Base-by-base conservation (phyloP, 2,888 invertebrate genomes). In the Eupeodes luniger region DNA sequence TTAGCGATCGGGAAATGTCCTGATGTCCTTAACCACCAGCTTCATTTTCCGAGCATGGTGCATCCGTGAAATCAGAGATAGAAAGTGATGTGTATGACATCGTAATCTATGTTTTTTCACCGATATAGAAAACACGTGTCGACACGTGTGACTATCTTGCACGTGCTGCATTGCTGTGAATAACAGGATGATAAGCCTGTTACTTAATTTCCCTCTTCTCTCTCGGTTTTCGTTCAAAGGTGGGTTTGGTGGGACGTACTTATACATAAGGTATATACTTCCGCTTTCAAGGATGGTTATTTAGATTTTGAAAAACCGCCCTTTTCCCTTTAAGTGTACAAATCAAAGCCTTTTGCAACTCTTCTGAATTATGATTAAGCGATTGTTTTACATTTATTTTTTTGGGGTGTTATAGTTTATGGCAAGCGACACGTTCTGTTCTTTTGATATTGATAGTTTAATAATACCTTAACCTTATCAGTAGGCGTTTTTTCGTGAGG, bases 101-200 rank as follows among this genome's bases (percentile, higher is more conserved):
- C 78, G 85, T 90, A 89, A 90, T 90, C 90, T 89, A 84, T 87
- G 90, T 85, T 89, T 85, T 27, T 88, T 83, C 86, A 89, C 85
- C 88, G 90, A 89, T 90, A 86, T 79, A 74, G 70, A 72, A 69
- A 27, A 64, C 90, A 90, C 90, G 90, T 89, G 90, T 64, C 81
- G 89, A 59, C 90, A 90, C 90, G 90, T 90, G 90, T 90, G 90
- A 80, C 87, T 67, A 59, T 64, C 36, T 57, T 81, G 89, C 89
- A 90, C 90, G 90, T 89, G 90, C 86, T 88, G 82, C 83, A 89
- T 85, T 87, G 74, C 90, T 90, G 90, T 89, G 90, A 89, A 90
- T 90, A 90, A 89, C 90, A 90, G 90, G 80, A 89, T 86, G 90
- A 90, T 90, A 90, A 86, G 87, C 89, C 75, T 49, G 78, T 55